phyloP scores from a whole-genome alignment of 2,888 invertebrate genomes.

The Desoria tigrina region DNA sequence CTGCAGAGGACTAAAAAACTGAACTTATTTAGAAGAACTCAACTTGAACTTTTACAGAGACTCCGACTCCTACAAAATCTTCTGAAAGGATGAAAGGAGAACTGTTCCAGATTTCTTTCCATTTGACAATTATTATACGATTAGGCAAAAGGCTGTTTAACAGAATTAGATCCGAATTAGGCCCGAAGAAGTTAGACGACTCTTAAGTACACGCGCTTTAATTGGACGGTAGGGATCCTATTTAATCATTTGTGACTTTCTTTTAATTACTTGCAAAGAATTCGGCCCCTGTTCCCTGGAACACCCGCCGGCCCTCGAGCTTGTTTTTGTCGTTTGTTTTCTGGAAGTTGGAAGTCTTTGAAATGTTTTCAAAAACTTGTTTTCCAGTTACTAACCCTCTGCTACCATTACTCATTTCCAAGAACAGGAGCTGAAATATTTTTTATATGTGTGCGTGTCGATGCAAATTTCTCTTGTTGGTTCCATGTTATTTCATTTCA shows the following conservation, averaged over 20 bases:
- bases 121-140: slow-evolving; percentile 19
- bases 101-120: neutral
- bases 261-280: slow-evolving; percentile 22
- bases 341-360: neutral
- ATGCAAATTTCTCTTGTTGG: no score
- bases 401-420: slow-evolving; percentile 19
- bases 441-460: no score
- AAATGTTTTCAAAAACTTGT: slow-evolving; percentile 10
- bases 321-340: neutral
- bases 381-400: no score
- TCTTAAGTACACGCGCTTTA: slow-evolving; percentile 7
- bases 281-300: neutral
- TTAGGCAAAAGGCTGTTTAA: slow-evolving; percentile 18
- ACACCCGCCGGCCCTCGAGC: neutral
- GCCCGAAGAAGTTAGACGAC: neutral
- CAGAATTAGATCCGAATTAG: slow-evolving; percentile 5
- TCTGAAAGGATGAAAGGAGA: neutral
- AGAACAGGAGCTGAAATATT: no score
- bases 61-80: no score
- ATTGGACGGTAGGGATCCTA: slow-evolving; percentile 23
- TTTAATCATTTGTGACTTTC: slow-evolving; percentile 23
- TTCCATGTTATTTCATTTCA: no score
- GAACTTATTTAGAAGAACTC: neutral
- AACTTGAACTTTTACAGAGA: neutral
- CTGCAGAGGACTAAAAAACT: no score